These are phyloP conservation scores for Xiphophorus couchianus DNA, from an alignment of 2,113 vertebrate genomes.

Conservation along the genomic window DNA sequence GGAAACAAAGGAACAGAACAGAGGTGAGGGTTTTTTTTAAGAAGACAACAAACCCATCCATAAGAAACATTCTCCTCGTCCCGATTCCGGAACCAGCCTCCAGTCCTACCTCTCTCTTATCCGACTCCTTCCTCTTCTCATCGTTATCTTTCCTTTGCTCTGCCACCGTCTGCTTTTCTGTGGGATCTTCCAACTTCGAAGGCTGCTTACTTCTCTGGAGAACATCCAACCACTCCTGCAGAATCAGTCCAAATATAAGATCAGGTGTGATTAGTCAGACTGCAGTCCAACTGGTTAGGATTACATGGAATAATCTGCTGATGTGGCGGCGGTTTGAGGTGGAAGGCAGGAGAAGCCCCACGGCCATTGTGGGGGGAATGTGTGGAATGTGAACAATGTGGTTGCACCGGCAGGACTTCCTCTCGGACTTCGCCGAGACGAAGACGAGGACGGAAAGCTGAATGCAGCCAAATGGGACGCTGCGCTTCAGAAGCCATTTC, in stretches of 20 bases:
- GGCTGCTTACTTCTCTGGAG: conserved; percentile 54
- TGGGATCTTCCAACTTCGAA: background rate
- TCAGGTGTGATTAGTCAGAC: too few relatives aligned
- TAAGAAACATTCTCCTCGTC: background rate
- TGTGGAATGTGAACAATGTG: background rate
- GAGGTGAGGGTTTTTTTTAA: background rate
- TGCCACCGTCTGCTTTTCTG: background rate
- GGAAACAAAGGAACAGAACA: background rate
- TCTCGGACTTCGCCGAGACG: background rate
- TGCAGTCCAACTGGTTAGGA: too few relatives aligned
- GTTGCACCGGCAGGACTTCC: background rate
- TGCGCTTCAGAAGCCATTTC: too few relatives aligned
- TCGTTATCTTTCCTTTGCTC: conserved; percentile 7
- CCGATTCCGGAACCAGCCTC: background rate
- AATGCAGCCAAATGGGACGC: too few relatives aligned
- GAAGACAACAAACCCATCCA: background rate
- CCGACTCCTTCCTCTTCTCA: conserved; percentile 7
- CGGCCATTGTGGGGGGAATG: too few relatives aligned
- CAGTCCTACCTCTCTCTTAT: conserved; percentile 17
- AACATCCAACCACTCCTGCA: conserved; percentile 58
- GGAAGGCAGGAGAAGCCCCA: background rate
- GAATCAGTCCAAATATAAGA: background rate
- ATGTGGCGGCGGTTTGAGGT: background rate
- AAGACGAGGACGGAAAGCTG: background rate
- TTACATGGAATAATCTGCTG: too few relatives aligned